These are phyloP conservation scores for Nomada hirtipes DNA, from an alignment of 2,888 invertebrate species.

Conservation along the genomic window DNA sequence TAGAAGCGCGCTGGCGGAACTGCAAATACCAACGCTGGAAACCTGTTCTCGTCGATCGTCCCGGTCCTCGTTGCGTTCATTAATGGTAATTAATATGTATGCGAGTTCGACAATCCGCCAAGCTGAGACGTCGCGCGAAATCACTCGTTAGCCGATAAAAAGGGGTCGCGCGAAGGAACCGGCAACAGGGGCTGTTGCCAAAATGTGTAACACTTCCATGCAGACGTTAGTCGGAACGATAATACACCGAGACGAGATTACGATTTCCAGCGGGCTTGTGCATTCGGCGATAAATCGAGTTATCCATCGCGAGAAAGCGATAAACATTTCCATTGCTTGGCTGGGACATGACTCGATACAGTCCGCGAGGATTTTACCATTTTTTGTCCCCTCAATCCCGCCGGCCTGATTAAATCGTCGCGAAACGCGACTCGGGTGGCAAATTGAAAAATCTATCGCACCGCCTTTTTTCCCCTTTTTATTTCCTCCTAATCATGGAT, in stretches of 20 bases:
- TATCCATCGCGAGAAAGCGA: constrained; percentile 39
- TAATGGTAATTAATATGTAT: constrained; percentile 47
- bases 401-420: constrained; percentile 35
- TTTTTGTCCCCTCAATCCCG: neutral
- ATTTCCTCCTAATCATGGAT: constrained; percentile 25
- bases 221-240: constrained; percentile 34
- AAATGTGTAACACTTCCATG: constrained; percentile 29
- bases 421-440: constrained; percentile 24
- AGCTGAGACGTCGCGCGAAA: constrained; percentile 47
- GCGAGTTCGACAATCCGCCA: constrained; percentile 25
- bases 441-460: constrained; percentile 50
- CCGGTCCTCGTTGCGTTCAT: constrained; percentile 17
- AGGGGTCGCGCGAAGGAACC: constrained; percentile 41
- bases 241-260: constrained; percentile 41
- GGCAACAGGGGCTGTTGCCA: constrained; percentile 56
- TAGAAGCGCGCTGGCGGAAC: neutral
- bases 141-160: constrained; percentile 15
- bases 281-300: constrained; percentile 42
- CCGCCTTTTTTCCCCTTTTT: neutral
- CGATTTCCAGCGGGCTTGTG: constrained; percentile 39
- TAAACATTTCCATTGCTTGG: constrained; percentile 24
- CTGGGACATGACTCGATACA: constrained; percentile 1
- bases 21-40: neutral
- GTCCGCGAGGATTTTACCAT: neutral
- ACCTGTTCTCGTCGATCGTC: constrained; percentile 6